These are phyloP conservation scores for Thrips palmi DNA, from an alignment of 1,140 invertebrate species.

Conservation along the genomic window DNA sequence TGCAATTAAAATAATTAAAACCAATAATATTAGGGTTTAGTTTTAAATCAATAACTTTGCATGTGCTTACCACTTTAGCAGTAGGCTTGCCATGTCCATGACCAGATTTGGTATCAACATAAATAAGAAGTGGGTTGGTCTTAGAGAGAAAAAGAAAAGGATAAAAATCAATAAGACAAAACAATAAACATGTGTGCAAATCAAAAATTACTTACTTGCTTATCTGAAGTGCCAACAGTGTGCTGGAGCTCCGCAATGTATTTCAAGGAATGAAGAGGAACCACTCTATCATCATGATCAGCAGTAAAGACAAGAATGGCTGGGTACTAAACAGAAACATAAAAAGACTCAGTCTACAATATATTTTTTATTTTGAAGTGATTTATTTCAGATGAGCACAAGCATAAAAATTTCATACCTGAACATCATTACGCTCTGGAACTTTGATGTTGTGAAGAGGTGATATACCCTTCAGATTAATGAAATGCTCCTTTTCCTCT, in stretches of 20 bases:
- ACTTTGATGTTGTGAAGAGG: conserved; percentile 82
- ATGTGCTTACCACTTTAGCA: conserved; percentile 67
- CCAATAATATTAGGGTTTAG: conserved; percentile 12
- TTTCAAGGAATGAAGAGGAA: conserved; percentile 89
- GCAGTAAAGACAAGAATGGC: conserved; percentile 79
- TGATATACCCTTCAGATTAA: conserved; percentile 80
- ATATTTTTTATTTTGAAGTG: conserved; percentile 2
- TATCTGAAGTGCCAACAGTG: conserved; percentile 34
- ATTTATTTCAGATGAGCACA: neutral
- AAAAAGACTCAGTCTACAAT: conserved; percentile 4
- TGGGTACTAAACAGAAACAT: conserved; percentile 55
- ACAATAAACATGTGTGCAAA: neutral
- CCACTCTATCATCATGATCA: conserved; percentile 96
- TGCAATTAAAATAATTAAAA: conserved; percentile 14
- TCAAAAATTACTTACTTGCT: conserved; percentile 24
- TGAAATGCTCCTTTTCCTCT: conserved; percentile 73
- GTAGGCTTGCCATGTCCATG: conserved; percentile 94
- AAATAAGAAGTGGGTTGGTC: conserved; percentile 73
- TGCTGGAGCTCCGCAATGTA: conserved; percentile 83
- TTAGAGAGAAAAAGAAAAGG: conserved; percentile 25
- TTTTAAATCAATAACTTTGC: conserved; percentile 6
- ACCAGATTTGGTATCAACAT: conserved; percentile 87
- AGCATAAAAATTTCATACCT: conserved; percentile 16
- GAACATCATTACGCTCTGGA: conserved; percentile 29
- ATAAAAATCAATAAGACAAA: neutral